Conservation (phyloP, 2,888 invertebrate species). For the Drosophila meridiana region DNA sequence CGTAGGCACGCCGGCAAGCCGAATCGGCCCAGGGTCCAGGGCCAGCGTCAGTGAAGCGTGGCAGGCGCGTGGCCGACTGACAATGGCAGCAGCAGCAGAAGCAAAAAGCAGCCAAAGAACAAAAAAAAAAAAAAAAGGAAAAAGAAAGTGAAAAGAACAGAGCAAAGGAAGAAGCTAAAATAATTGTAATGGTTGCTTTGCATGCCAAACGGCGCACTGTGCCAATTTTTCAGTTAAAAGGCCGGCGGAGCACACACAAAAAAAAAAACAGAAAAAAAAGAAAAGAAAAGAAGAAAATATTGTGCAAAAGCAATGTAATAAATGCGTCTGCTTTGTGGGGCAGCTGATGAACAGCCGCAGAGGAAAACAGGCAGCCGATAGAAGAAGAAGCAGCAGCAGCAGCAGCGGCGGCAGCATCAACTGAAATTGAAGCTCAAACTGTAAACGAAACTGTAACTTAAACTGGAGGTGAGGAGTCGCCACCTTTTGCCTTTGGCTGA, state of each 20-base stretch:
- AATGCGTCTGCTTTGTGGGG: slow-evolving; percentile 71
- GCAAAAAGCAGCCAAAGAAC: slow-evolving; percentile 34
- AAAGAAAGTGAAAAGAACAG: slow-evolving; percentile 1
- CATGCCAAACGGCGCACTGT: slow-evolving; percentile 73
- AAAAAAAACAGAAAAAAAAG: slow-evolving; percentile 29
- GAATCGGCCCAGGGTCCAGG: slow-evolving; percentile 12
- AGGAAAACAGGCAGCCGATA: slow-evolving; percentile 56
- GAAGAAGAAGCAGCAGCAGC: slow-evolving; percentile 17
- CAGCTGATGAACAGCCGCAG: slow-evolving; percentile 69
- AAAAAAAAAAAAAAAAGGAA: slow-evolving; percentile 24
- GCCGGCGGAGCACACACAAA: slow-evolving; percentile 27
- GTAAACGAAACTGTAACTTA: slow-evolving; percentile 34
- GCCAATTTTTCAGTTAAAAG: slow-evolving; percentile 79
- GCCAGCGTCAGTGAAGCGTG: slow-evolving; percentile 62
- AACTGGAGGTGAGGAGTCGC: slow-evolving; percentile 26
- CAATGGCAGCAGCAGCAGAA: slow-evolving; percentile 68
- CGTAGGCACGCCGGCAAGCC: slow-evolving; percentile 42
- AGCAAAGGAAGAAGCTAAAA: slow-evolving; percentile 36
- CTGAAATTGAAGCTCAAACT: slow-evolving; percentile 31
- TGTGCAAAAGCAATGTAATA: slow-evolving; percentile 75
- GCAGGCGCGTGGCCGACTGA: slow-evolving; percentile 75
- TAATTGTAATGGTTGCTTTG: slow-evolving; percentile 73
- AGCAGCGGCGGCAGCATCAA: slow-evolving; percentile 3
- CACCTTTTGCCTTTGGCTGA: slow-evolving; percentile 62
- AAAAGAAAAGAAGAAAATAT: slow-evolving; percentile 24